Conservation (phyloP, 2,888 invertebrate genomes). For the Syrista parreyssii region DNA sequence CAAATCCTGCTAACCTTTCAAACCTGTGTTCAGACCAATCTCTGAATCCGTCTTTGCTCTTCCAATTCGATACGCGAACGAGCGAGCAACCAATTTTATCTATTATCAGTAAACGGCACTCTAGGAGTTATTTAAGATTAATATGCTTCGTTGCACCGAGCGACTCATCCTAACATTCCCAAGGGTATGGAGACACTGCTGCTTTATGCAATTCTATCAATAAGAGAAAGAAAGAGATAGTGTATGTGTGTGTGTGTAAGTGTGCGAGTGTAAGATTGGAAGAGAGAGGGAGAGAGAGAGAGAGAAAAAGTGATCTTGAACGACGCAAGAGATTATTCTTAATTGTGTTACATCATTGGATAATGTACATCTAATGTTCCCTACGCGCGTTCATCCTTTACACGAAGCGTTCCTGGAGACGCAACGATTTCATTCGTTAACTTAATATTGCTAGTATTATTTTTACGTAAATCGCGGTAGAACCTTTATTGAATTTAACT, state of each 20-base stretch:
- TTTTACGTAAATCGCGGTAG: neutral
- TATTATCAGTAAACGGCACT: neutral
- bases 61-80: slow-evolving; percentile 1
- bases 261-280: neutral
- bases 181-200: slow-evolving; percentile 3
- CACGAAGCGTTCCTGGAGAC: neutral
- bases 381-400: neutral
- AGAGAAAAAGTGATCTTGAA: neutral
- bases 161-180: slow-evolving; percentile 38
- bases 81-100: slow-evolving; percentile 1
- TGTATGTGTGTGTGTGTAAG: neutral
- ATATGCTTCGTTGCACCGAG: slow-evolving; percentile 24
- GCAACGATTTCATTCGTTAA: neutral
- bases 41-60: slow-evolving; percentile 14
- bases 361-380: neutral
- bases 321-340: neutral
- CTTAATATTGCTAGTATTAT: neutral
- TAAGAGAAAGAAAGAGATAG: neutral
- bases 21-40: slow-evolving; percentile 59
- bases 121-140: neutral
- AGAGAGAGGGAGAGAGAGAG: neutral
- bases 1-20: slow-evolving; percentile 51
- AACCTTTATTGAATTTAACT: slow-evolving; percentile 6
- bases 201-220: neutral
- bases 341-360: neutral